Percentiles rank a stretch among this genome's conserved stretches.
Conservation (phyloP, 2,797 vertebrate species). For the Natrix natrix region DNA sequence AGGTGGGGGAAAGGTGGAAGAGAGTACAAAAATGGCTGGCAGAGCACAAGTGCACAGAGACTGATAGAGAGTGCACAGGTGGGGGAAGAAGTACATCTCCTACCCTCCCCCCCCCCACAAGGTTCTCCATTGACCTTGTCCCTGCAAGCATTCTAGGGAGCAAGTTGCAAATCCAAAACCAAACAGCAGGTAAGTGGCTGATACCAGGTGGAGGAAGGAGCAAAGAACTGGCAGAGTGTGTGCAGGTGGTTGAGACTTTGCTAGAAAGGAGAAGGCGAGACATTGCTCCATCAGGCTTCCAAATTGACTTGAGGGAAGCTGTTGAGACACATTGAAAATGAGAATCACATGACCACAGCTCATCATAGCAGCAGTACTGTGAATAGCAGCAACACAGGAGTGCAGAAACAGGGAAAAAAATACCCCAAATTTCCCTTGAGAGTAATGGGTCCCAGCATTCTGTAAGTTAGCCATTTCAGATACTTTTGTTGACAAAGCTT, state of each 20-base stretch:
- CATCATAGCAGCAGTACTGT: background rate
- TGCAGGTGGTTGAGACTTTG: background rate
- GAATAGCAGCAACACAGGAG: background rate
- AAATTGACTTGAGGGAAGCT: background rate
- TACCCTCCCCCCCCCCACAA: rapidly evolving
- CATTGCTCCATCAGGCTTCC: background rate
- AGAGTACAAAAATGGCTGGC: background rate
- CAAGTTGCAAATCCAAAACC: background rate
- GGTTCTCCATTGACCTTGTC: background rate
- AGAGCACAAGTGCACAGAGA: background rate
- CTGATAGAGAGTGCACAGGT: background rate
- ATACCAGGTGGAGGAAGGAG: background rate
- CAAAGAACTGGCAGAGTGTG: background rate
- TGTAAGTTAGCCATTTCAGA: background rate
- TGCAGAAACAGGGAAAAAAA: background rate
- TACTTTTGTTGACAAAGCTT: background rate
- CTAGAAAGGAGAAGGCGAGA: background rate
- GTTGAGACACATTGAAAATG: background rate
- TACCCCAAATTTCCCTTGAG: background rate
- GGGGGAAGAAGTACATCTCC: background rate
- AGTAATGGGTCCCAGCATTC: background rate
- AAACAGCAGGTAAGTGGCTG: background rate
- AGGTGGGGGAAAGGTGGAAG: background rate
- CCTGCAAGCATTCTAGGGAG: background rate
- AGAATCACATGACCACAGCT: background rate